Percentiles rank a stretch among this genome's conserved stretches.
Evolutionary conservation across 2,797 vertebrate species (phyloP).

Genomic region (Cichlasoma orientale): DNA sequence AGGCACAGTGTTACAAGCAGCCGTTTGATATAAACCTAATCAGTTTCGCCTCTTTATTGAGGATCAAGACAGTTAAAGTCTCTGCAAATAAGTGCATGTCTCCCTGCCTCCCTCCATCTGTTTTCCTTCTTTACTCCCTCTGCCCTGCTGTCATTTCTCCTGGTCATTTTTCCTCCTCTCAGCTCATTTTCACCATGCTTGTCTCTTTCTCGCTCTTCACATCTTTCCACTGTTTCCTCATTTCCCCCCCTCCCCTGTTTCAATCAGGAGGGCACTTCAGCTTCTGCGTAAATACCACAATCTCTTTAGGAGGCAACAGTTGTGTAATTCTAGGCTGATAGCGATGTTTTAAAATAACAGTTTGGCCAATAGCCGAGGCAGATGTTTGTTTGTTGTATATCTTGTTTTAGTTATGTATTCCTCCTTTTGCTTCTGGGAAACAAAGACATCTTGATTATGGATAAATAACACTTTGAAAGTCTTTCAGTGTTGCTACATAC

Average conservation of each 20-base stretch:
- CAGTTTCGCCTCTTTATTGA: conserved; percentile 76
- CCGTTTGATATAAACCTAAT: conserved; percentile 77
- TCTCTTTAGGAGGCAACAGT: background rate
- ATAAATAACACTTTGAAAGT: background rate
- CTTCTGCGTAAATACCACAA: conserved; percentile 77
- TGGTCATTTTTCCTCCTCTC: conserved; percentile 18
- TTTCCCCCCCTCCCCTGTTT: conserved; percentile 11
- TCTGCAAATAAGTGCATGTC: conserved; percentile 70
- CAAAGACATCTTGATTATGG: background rate
- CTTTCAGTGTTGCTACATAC: background rate
- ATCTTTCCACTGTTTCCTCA: conserved; percentile 21
- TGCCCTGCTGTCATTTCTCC: conserved; percentile 44
- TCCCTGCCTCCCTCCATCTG: conserved; percentile 44
- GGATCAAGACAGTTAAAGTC: conserved; percentile 70
- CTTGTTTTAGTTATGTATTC: background rate
- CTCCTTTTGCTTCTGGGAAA: background rate
- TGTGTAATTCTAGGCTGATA: background rate
- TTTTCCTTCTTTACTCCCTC: conserved; percentile 24
- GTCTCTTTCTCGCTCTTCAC: conserved; percentile 5
- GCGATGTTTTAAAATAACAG: background rate
- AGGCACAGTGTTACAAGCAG: conserved; percentile 58
- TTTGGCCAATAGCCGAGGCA: background rate
- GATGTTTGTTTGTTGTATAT: fast-evolving
- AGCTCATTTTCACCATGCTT: conserved; percentile 23
- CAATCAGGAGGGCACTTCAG: conserved; percentile 63